Base-by-base conservation (phyloP, 2,888 invertebrate genomes). In the Lissocephala sabroskyi region DNA sequence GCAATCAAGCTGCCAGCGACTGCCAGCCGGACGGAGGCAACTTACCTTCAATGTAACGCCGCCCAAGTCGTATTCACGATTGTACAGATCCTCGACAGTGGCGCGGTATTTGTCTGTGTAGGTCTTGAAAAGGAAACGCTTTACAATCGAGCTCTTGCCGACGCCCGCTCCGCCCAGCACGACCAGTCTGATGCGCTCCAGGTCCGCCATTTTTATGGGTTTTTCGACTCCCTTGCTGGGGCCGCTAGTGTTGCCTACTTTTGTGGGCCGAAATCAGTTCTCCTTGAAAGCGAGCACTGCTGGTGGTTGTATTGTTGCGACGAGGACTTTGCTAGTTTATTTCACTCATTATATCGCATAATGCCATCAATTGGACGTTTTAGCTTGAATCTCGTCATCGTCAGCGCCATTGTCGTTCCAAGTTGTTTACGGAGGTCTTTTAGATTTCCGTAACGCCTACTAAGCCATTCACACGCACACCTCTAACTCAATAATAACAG, bases 61-160 rank as follows among this genome's bases (percentile, higher is more conserved):
- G 28, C 92, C 92, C 49, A 94, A 86, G 77, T 92, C 90, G 82
- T 92, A 95, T 82, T 95, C 94, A 49, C 92, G 87, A 77, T 92
- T 93, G 85, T 94, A 94, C 18, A 95, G 87, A 82, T 96, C 96
- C 82, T 96, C 95, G 26, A 95, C 92, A 10, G 95, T 96, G 68
- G 94, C 92, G 64, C 90, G 88, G 84, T 96, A 94, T 78, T 91
- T 90, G 74, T 93, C 92, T 41, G 88, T 88, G 85, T 92, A 96
- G 3, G 91, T 91, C 80, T 93, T 91, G 77, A 90, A 91, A 48
- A 95, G 87, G 78, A 95, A 92, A 42, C 94, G 87, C 67, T 92
- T 91, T 43, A 95, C 88, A 65, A 96, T 92, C 68, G 92, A 91
- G 79, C 93, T 94, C 83, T 96, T 96, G 10, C 96, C 95, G 6